Evolutionary conservation across 1,140 invertebrate species (phyloP), one percentile per base, ranked within the genome.

Genomic region (Pararge aegeria): DNA sequence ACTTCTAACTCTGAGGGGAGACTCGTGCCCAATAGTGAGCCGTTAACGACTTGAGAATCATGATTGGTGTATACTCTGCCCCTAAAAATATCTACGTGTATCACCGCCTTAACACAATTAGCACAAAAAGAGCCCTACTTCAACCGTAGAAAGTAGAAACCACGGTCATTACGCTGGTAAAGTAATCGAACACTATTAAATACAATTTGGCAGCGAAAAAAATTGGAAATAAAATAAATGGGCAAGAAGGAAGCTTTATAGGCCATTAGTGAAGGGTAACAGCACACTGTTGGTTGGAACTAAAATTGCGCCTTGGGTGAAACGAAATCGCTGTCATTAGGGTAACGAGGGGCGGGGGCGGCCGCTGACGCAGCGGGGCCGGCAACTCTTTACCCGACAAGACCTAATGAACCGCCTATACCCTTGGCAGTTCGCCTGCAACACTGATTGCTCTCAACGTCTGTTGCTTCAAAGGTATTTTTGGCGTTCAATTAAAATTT

Each of bases 281-380:
- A 67, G 64, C 55, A 64, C 55, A 69, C 67, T 62, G 60, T 64
- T 68, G 54, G 63, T 59, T 68, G 68, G 58, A 80, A 80, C 70
- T 79, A 78, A 80, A 83, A 83, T 72, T 79, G 72, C 73, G 75
- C 71, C 73, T 77, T 74, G 73, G 70, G 61, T 63, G 70, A 70
- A 78, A 75, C 73, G 73, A 83, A 87, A 87, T 85, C 81, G 79
- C 73, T 83, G 72, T 87, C 82, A 84, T 87, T 87, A 87, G 76
- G 70, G 75, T 84, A 87, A 87, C 83, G 81, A 84, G 80, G 68
- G 76, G 53, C 62, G 80, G 75, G 81, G 80, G 78, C n/a, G n/a
- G n/a, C n/a, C n/a, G n/a, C 75, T 75, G 73, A 63, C 18, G 78
- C 72, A 68, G 58, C 64, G 61, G 53, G 70, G 61, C 61, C 67